phyloP scores from a whole-genome alignment of 2,113 vertebrate species.

The Caranx ignobilis region DNA sequence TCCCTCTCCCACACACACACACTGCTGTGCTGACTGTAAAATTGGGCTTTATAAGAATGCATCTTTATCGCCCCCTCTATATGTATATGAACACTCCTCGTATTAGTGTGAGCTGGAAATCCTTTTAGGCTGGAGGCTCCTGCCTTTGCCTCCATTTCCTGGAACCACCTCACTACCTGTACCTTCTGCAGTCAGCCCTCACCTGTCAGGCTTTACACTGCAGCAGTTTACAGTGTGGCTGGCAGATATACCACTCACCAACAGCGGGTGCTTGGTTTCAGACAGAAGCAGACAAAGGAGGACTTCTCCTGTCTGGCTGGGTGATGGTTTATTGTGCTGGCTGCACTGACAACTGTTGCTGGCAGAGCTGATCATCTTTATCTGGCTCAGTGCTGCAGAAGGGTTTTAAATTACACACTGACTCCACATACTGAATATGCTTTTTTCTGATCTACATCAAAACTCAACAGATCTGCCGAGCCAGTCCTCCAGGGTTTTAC shows the following conservation, averaged over 20 bases:
- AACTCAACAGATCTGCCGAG: no score
- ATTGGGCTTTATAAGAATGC: not conserved
- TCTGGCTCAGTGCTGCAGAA: not conserved
- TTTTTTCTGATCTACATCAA: no score
- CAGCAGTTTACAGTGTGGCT: no score
- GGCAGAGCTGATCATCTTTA: not conserved
- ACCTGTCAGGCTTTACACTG: no score
- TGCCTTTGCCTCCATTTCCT: no score
- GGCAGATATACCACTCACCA: not conserved
- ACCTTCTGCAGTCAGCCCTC: not conserved
- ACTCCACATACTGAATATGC: no score
- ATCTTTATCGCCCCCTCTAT: not conserved
- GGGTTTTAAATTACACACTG: no score
- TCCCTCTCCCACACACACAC: not conserved
- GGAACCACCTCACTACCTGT: not conserved
- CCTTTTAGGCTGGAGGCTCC: not conserved
- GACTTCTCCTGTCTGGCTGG: not conserved
- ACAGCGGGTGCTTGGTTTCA: not conserved
- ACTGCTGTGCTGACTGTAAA: not conserved
- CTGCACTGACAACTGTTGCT: not conserved
- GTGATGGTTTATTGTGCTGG: not conserved
- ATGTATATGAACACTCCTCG: not conserved
- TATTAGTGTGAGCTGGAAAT: not conserved
- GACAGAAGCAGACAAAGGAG: not conserved
- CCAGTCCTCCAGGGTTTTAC: not conserved